phyloP scores from a whole-genome alignment of 2,888 invertebrate genomes.

The Sepiola atlantica region DNA sequence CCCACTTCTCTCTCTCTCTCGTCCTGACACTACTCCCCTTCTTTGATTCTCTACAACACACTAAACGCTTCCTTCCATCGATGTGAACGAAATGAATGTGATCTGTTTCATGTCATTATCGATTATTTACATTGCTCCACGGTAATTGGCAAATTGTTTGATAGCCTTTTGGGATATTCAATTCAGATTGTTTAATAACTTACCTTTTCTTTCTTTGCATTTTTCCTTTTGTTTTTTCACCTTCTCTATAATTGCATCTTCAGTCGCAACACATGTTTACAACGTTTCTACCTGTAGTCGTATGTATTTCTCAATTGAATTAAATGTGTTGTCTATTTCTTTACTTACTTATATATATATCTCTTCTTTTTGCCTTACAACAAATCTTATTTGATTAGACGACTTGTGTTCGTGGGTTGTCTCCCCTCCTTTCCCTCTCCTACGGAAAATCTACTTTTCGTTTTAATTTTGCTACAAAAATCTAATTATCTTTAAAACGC shows the following conservation, averaged over 20 bases:
- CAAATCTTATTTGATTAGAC: background rate
- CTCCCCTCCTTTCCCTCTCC: background rate
- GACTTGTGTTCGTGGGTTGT: background rate
- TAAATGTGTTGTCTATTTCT: background rate
- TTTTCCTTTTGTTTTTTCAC: background rate
- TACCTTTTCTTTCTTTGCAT: background rate
- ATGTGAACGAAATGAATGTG: background rate
- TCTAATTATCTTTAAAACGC: background rate
- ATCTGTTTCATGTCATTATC: conserved; percentile 4
- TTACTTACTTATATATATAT: background rate
- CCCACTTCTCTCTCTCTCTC: background rate
- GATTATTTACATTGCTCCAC: background rate
- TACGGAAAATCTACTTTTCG: background rate
- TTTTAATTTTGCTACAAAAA: background rate
- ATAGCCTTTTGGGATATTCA: conserved; percentile 13
- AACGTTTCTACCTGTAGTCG: background rate
- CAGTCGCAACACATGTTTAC: background rate
- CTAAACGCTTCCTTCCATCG: background rate
- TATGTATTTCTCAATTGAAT: background rate
- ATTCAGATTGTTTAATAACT: background rate
- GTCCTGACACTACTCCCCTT: background rate
- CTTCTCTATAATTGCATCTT: background rate
- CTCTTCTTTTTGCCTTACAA: background rate
- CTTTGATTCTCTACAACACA: background rate
- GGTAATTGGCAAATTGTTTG: conserved; percentile 15